These are phyloP conservation scores for Drosophila triauraria DNA, from an alignment of 1,140 invertebrate genomes.

Conservation along the genomic window DNA sequence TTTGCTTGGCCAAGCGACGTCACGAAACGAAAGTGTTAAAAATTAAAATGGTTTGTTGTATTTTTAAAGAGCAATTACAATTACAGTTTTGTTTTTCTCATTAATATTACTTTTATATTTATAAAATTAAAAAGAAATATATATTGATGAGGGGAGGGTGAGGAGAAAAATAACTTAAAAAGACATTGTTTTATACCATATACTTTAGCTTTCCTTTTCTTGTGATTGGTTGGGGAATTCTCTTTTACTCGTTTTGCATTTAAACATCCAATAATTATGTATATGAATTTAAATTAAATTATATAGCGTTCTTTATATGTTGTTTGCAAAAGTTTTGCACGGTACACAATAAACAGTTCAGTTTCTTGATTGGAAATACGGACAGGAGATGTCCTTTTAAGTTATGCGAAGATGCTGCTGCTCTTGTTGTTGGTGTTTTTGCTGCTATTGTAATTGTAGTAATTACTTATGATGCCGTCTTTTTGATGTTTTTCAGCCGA, in stretches of 20 bases:
- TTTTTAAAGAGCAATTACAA: conserved; percentile 80
- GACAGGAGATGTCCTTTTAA: conserved; percentile 43
- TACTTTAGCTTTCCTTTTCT: conserved; percentile 64
- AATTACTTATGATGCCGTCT: conserved; percentile 38
- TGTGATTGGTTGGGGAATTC: conserved; percentile 44
- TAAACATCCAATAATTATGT: conserved; percentile 76
- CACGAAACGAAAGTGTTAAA: conserved; percentile 68
- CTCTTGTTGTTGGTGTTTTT: conserved; percentile 47
- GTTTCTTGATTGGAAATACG: conserved; percentile 42
- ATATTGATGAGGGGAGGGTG: conserved; percentile 77
- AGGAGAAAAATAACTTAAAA: conserved; percentile 78
- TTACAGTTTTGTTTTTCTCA: conserved; percentile 81
- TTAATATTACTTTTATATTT: conserved; percentile 83
- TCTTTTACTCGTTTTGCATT: conserved; percentile 53
- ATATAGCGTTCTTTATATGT: conserved; percentile 78
- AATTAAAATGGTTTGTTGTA: conserved; percentile 72
- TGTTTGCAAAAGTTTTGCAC: conserved; percentile 64
- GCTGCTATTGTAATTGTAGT: conserved; percentile 12
- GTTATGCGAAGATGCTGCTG: conserved; percentile 53
- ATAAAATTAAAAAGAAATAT: conserved; percentile 83
- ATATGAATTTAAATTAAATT: conserved; percentile 79
- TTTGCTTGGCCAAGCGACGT: conserved; percentile 65
- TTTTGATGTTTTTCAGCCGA: conserved; percentile 29
- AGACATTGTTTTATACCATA: conserved; percentile 78
- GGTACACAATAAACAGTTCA: conserved; percentile 43